phyloP scores from a whole-genome alignment of 2,797 vertebrate genomes.

The Cyclopterus lumpus region DNA sequence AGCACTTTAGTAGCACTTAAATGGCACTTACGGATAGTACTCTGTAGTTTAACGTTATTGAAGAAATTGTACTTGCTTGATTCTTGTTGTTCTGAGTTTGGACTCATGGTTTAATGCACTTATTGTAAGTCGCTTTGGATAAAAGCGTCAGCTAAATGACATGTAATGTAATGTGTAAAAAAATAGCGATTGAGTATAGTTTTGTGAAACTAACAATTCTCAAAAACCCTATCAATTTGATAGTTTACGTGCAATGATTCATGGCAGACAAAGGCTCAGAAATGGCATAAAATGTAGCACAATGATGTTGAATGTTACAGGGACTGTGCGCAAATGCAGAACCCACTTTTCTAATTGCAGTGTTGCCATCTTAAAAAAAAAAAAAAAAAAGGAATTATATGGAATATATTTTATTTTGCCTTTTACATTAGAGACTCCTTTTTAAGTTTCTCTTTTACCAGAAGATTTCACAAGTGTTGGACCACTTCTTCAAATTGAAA shows the following conservation, averaged over 20 bases:
- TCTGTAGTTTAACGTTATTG: no score
- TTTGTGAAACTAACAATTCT: background rate
- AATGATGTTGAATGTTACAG: background rate
- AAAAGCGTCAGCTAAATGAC: no score
- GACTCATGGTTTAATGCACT: no score
- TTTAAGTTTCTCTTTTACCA: slow-evolving; percentile 14
- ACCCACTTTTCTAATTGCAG: background rate
- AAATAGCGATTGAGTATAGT: background rate
- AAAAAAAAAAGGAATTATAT: no score
- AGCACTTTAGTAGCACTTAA: no score
- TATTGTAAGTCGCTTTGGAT: no score
- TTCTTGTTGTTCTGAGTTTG: no score
- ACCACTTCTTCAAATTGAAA: slow-evolving; percentile 29
- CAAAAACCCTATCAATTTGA: background rate
- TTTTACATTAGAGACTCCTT: background rate
- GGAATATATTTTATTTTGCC: background rate
- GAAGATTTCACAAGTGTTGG: slow-evolving; percentile 29
- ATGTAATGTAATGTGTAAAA: no score
- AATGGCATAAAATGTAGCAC: no score
- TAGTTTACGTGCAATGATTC: background rate
- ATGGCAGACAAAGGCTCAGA: background rate
- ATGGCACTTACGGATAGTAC: no score
- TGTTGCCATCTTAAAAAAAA: no score
- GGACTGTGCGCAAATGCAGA: background rate
- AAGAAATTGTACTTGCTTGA: no score